Evolutionary conservation across 2,888 invertebrate genomes (phyloP).

Genomic region (Netelia inedita): DNA sequence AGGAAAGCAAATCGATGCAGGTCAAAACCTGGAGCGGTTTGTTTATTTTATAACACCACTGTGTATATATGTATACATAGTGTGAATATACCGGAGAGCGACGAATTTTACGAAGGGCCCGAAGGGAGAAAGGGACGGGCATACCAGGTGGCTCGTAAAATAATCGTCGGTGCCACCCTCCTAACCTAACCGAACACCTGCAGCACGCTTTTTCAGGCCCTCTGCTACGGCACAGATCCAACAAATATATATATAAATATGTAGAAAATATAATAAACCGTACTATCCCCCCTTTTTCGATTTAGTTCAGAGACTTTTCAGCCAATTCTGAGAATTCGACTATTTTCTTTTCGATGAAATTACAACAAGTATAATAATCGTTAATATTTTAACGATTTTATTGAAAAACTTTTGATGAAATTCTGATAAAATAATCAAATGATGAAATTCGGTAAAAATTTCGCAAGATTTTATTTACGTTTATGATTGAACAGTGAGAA

Average conservation of each 20-base stretch:
- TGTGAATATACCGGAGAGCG: neutral
- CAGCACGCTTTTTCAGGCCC: slow-evolving; percentile 58
- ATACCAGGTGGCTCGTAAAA: slow-evolving; percentile 79
- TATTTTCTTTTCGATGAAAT: neutral
- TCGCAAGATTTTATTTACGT: neutral
- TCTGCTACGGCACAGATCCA: slow-evolving; percentile 47
- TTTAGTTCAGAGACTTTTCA: neutral
- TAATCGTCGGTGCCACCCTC: slow-evolving; percentile 74
- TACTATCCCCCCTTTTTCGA: slow-evolving; percentile 6
- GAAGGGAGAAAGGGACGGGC: slow-evolving; percentile 38
- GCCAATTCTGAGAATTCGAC: no score
- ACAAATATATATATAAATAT: slow-evolving; percentile 15
- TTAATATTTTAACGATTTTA: no score
- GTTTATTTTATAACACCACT: slow-evolving; percentile 40
- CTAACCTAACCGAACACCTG: slow-evolving; percentile 75
- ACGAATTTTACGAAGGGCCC: slow-evolving; percentile 36
- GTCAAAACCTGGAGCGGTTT: slow-evolving; percentile 30
- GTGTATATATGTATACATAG: neutral
- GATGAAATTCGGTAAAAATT: neutral
- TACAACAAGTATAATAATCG: neutral
- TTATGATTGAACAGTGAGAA: neutral
- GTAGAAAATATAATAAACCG: neutral
- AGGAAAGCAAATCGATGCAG: slow-evolving; percentile 21
- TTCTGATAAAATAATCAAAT: neutral
- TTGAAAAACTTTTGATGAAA: no score